These are phyloP conservation scores for Chelonoidis abingdonii DNA, from an alignment of 2,113 vertebrate genomes.

Conservation along the genomic window DNA sequence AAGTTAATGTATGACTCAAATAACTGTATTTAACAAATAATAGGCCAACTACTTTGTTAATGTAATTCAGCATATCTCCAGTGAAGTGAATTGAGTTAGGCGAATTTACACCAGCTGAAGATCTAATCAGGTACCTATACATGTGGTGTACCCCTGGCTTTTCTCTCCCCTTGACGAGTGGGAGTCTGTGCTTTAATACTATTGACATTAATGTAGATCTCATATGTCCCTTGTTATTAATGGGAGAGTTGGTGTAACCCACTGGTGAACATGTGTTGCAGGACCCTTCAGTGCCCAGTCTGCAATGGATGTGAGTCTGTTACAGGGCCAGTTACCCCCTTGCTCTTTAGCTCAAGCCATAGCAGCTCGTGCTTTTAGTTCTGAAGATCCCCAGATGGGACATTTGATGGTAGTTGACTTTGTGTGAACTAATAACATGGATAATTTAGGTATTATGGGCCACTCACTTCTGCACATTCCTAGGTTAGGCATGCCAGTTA, in stretches of 20 bases:
- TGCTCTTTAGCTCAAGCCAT: not conserved
- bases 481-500: not conserved
- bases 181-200: not conserved
- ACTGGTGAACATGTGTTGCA: not conserved
- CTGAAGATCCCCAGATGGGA: not conserved
- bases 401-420: not conserved
- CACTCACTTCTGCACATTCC: not conserved
- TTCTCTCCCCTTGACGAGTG: not conserved
- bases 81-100: not conserved
- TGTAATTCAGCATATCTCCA: not conserved
- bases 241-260: not conserved
- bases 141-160: not conserved
- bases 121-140: not conserved
- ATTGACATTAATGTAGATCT: not conserved
- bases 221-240: not conserved
- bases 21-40: not conserved
- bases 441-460: not conserved
- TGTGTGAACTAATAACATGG: not conserved
- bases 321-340: not conserved
- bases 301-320: not conserved
- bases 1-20: not conserved
- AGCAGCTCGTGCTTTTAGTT: not conserved
- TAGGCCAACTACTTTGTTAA: not conserved
- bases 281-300: not conserved
- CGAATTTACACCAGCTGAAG: not conserved